A percentile compares a stretch with the other conserved stretches of the same genome.
Conservation (phyloP, 2,113 vertebrate species). For the Pomatostomus ruficeps region DNA sequence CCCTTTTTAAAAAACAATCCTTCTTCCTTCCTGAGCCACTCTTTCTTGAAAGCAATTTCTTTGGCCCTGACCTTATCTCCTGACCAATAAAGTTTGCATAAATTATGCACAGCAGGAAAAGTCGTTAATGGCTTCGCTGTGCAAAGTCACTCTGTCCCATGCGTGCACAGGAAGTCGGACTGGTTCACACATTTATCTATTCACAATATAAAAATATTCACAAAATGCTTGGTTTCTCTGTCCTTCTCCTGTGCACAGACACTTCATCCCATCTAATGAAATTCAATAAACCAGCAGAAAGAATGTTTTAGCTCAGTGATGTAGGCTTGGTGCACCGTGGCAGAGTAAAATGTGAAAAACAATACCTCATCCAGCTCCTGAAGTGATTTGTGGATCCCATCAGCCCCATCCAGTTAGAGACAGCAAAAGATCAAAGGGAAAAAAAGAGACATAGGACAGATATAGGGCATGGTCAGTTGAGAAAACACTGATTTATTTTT, state of each 20-base stretch:
- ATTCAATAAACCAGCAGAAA: not conserved
- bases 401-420: constrained; percentile 81
- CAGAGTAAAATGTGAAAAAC: constrained; percentile 56
- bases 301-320: not conserved
- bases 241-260: not conserved
- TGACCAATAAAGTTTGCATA: not conserved
- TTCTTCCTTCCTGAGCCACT: not conserved
- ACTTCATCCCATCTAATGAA: not conserved
- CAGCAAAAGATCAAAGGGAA: constrained; percentile 61
- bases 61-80: not conserved
- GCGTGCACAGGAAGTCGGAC: not conserved
- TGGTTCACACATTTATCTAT: not conserved
- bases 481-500: constrained; percentile 35
- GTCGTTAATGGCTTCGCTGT: not conserved
- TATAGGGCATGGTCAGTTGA: constrained; percentile 63
- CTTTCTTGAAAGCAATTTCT: not conserved
- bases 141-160: not conserved
- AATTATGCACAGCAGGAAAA: not conserved
- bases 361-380: constrained; percentile 99
- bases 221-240: not conserved
- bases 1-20: not conserved
- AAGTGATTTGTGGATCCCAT: constrained; percentile 79
- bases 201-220: not conserved
- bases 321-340: not conserved
- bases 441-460: constrained; percentile 75